These are phyloP conservation scores for Candidula unifasciata DNA, from an alignment of 2,888 invertebrate genomes.

Conservation along the genomic window DNA sequence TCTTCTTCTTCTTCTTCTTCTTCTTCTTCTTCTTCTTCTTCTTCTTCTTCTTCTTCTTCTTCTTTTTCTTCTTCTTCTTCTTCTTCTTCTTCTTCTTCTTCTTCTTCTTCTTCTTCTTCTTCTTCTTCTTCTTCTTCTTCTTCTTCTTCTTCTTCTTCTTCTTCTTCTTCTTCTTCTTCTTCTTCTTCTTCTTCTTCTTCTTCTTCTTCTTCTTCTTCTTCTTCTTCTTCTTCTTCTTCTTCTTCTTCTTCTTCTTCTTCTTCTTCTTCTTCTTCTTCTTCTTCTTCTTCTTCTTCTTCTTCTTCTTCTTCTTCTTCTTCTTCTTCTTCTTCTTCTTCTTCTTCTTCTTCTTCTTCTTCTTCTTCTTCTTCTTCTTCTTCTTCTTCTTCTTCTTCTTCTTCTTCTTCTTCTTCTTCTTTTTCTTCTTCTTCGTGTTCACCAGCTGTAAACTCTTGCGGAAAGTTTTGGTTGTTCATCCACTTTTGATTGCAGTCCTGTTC, in stretches of 20 bases:
- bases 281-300: not conserved
- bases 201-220: not conserved
- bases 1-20: not conserved
- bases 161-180: not conserved
- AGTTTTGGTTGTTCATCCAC: too few species aligned
- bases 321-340: not conserved
- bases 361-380: not conserved
- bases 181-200: not conserved
- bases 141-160: not conserved
- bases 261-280: not conserved
- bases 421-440: too few species aligned
- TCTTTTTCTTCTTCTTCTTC: not conserved
- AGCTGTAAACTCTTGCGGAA: too few species aligned
- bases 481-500: too few species aligned
- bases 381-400: not conserved
- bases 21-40: not conserved
- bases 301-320: not conserved
- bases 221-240: not conserved
- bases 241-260: constrained; percentile 15
- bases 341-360: not conserved
- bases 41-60: not conserved
- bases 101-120: not conserved
- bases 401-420: not conserved
- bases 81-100: not conserved
- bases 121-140: not conserved